A percentile compares a stretch with the other conserved stretches of the same genome.
These are phyloP conservation scores for Oscheius sp. DNA, from an alignment of 1,140 invertebrate genomes.

Conservation along the genomic window DNA sequence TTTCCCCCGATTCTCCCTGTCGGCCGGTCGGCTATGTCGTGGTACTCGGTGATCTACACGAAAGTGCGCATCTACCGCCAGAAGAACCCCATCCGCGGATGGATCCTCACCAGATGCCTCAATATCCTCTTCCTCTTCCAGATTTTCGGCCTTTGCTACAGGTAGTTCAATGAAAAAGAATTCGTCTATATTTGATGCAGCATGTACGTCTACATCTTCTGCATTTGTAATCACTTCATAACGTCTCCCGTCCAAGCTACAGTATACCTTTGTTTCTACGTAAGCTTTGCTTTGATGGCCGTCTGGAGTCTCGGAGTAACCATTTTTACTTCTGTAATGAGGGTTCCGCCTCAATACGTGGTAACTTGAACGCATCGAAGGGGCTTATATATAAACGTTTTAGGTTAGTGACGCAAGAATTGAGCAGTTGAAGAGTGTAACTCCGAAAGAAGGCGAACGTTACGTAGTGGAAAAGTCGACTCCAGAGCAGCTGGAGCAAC, in stretches of 20 bases:
- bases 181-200: constrained; percentile 18
- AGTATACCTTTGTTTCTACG: constrained; percentile 37
- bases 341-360: no score
- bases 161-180: constrained; percentile 29
- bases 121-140: constrained; percentile 42
- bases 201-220: constrained; percentile 41
- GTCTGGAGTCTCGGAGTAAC: constrained; percentile 45
- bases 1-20: no score
- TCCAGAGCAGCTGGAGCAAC: constrained; percentile 29
- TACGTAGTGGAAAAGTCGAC: constrained; percentile 43
- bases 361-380: constrained; percentile 23
- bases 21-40: no score
- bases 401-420: constrained; percentile 37
- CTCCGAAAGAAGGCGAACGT: constrained; percentile 38
- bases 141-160: constrained; percentile 26
- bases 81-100: constrained; percentile 29
- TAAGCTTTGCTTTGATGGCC: constrained; percentile 33
- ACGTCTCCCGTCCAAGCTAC: constrained; percentile 26
- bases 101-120: constrained; percentile 38
- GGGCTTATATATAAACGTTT: no score
- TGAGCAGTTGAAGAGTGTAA: constrained; percentile 36
- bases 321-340: constrained; percentile 27
- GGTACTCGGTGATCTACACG: constrained; percentile 46
- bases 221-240: constrained; percentile 27
- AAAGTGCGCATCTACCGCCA: constrained; percentile 41